Evolutionary conservation across 2,888 invertebrate genomes (phyloP).

Genomic region (Leptogaster cylindrica): DNA sequence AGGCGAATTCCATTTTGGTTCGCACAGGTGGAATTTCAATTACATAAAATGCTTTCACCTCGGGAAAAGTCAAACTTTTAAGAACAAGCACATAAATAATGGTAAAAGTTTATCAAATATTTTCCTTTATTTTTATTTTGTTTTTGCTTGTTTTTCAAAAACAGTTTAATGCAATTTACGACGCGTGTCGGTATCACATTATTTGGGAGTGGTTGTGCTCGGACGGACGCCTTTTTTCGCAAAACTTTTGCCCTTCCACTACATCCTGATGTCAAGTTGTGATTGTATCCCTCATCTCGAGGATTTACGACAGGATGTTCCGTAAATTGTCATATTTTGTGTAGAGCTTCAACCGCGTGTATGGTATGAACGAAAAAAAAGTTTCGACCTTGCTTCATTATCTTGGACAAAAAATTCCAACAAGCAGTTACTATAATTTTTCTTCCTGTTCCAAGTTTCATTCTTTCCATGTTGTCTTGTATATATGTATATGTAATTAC

Average conservation of each 20-base stretch:
- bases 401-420: too few relatives aligned
- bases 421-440: too few relatives aligned
- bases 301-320: not conserved
- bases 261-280: not conserved
- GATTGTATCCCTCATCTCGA: not conserved
- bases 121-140: not conserved
- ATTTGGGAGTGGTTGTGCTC: too few relatives aligned
- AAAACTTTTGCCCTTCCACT: not conserved
- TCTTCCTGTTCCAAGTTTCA: too few relatives aligned
- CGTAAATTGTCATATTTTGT: constrained; percentile 1
- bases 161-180: constrained; percentile 21
- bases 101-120: constrained; percentile 23
- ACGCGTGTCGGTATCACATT: too few relatives aligned
- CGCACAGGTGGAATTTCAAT: constrained; percentile 1
- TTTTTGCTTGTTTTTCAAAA: constrained; percentile 8
- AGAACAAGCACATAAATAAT: constrained; percentile 29
- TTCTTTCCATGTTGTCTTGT: too few relatives aligned
- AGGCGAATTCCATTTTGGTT: not conserved
- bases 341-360: too few relatives aligned
- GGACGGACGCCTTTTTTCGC: not conserved
- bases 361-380: too few relatives aligned
- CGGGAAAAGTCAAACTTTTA: not conserved
- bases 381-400: too few relatives aligned
- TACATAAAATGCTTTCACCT: constrained; percentile 8
- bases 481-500: too few relatives aligned